Conservation (phyloP, 92 coral and sea anemone genomes). For the Siderastrea siderea region DNA sequence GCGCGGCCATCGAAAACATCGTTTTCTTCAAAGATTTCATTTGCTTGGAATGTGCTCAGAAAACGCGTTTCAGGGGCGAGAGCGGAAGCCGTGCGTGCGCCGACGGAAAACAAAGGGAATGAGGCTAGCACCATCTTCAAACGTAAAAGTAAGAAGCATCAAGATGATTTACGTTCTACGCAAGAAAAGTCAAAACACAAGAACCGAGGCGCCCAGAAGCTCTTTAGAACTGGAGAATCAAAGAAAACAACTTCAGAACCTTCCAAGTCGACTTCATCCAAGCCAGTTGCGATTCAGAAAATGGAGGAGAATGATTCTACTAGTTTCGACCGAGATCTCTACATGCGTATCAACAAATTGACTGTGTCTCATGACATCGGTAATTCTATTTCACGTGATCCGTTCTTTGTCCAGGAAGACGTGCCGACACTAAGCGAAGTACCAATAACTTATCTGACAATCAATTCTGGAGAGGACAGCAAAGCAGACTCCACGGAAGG, state of each 20-base stretch:
- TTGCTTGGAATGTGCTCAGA: neutral
- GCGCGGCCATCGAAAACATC: neutral
- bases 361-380: slow-evolving; percentile 22
- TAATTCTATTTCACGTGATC: slow-evolving; percentile 24
- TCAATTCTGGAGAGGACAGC: neutral
- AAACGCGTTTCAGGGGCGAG: neutral
- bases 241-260: neutral
- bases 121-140: neutral
- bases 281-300: neutral
- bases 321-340: slow-evolving; percentile 31
- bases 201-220: neutral
- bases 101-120: neutral
- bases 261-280: neutral
- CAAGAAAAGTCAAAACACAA: neutral
- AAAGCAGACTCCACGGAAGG: neutral
- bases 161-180: neutral
- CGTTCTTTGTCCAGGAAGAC: slow-evolving; percentile 27
- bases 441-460: slow-evolving; percentile 6
- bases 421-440: neutral
- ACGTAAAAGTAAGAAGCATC: neutral
- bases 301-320: neutral
- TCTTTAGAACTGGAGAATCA: neutral
- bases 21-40: neutral
- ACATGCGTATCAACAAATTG: slow-evolving; percentile 30
- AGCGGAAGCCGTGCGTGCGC: neutral